Evolutionary conservation across 2,797 vertebrate genomes (phyloP).

Genomic region (Phrynocephalus guinanensis): DNA sequence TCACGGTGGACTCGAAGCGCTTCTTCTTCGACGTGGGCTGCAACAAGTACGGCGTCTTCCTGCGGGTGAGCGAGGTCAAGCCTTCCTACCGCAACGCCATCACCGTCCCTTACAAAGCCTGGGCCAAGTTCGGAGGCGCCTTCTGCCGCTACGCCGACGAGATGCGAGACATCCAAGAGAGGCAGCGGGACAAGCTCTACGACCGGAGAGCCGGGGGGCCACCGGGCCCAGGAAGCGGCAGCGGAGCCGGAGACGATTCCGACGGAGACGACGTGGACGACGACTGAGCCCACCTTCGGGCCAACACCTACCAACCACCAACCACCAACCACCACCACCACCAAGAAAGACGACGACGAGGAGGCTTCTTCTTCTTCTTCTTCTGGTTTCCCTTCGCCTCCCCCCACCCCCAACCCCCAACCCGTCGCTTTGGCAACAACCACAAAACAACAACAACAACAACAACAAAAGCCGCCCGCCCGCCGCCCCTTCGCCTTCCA

Average conservation of each 20-base stretch:
- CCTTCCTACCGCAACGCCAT: conserved; percentile 98
- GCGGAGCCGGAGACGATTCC: conserved; percentile 87
- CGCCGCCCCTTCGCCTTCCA: conserved; percentile 23
- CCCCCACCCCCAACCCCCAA: too few relatives aligned
- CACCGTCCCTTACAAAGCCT: conserved; percentile 95
- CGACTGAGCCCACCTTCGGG: conserved; percentile 82
- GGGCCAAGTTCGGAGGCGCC: conserved; percentile 94
- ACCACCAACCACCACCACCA: too few relatives aligned
- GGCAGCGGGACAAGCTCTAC: conserved; percentile 91
- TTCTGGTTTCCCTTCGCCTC: too few relatives aligned
- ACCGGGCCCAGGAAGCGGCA: conserved; percentile 68
- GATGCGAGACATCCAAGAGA: conserved; percentile 97
- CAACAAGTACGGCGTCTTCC: conserved; percentile 98
- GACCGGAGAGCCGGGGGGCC: conserved; percentile 79
- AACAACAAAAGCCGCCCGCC: background rate
- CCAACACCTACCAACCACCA: background rate
- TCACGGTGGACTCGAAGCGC: conserved; percentile 95
- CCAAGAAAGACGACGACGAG: too few relatives aligned
- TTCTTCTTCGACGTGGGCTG: conserved; percentile 98
- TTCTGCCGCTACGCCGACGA: conserved; percentile 94
- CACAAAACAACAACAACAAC: too few relatives aligned
- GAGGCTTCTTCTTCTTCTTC: too few relatives aligned
- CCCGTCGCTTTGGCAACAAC: too few relatives aligned
- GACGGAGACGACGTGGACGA: conserved; percentile 95
- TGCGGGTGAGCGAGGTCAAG: conserved; percentile 97